These are phyloP conservation scores for Penaeus chinensis DNA, from an alignment of 1,140 invertebrate genomes.

Conservation along the genomic window DNA sequence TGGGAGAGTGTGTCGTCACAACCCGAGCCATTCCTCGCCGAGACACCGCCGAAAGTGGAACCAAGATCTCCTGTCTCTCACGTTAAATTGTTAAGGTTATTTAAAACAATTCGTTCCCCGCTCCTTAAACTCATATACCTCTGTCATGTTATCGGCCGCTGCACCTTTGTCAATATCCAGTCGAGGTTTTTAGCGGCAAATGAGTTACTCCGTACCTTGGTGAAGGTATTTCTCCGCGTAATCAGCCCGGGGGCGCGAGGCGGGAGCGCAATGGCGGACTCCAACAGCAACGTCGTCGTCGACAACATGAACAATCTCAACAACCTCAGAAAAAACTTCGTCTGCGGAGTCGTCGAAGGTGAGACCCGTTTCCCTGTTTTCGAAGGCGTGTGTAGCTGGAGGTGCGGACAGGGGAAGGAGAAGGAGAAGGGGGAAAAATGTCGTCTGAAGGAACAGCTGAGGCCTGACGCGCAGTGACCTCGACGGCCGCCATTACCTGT, in stretches of 20 bases:
- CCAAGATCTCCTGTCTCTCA: not conserved
- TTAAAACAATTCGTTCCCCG: constrained; percentile 17
- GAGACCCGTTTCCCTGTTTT: constrained; percentile 61
- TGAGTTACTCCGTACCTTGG: constrained; percentile 6
- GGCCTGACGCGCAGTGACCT: no score
- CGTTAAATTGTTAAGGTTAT: not conserved
- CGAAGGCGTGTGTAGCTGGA: no score
- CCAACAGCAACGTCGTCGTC: constrained; percentile 28
- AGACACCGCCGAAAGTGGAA: not conserved
- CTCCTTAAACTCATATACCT: not conserved
- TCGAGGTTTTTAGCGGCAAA: constrained; percentile 16
- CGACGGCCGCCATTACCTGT: no score
- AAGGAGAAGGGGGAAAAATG: no score
- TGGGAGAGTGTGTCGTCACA: not conserved
- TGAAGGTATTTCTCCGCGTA: constrained; percentile 16
- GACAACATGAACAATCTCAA: constrained; percentile 50
- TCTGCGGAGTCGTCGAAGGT: constrained; percentile 94
- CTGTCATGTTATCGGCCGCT: constrained; percentile 16
- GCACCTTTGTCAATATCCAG: not conserved
- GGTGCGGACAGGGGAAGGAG: no score
- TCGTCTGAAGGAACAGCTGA: no score
- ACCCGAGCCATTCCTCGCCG: not conserved
- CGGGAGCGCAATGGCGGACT: constrained; percentile 49
- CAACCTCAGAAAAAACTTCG: constrained; percentile 75
- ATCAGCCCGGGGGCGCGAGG: not conserved